phyloP scores from a whole-genome alignment of 2,888 invertebrate species.

The Melanophora roralis region DNA sequence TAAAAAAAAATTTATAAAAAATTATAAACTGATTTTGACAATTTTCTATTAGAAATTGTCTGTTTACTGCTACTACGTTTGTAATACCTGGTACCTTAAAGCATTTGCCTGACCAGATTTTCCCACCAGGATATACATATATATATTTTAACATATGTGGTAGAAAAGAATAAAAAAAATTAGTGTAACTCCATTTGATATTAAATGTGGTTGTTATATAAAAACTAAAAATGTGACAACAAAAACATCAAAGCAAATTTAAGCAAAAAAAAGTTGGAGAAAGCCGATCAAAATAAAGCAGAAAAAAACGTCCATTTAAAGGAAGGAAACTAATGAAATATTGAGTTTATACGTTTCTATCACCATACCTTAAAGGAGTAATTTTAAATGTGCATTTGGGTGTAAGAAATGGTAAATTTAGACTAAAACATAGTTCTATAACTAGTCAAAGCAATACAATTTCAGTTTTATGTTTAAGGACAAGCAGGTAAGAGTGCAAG shows the following conservation, averaged over 20 bases:
- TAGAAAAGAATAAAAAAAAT: background rate
- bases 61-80: no score
- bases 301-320: background rate
- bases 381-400: background rate
- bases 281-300: background rate
- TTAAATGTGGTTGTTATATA: conserved; percentile 38
- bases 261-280: background rate
- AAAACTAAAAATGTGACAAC: conserved; percentile 8
- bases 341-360: conserved; percentile 24
- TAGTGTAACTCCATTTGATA: background rate
- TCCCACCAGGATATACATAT: no score
- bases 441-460: conserved; percentile 15
- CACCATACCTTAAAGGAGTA: background rate
- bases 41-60: no score
- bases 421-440: background rate
- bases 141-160: no score
- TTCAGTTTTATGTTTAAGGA: background rate
- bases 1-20: no score
- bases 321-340: conserved; percentile 44
- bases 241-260: background rate
- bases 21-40: no score
- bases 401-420: background rate
- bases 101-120: no score
- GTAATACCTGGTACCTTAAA: no score
- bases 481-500: background rate